Evolutionary conservation across 2,888 invertebrate species (phyloP), one percentile per base, ranked within the genome.

Genomic region (Crocallis elinguaria): DNA sequence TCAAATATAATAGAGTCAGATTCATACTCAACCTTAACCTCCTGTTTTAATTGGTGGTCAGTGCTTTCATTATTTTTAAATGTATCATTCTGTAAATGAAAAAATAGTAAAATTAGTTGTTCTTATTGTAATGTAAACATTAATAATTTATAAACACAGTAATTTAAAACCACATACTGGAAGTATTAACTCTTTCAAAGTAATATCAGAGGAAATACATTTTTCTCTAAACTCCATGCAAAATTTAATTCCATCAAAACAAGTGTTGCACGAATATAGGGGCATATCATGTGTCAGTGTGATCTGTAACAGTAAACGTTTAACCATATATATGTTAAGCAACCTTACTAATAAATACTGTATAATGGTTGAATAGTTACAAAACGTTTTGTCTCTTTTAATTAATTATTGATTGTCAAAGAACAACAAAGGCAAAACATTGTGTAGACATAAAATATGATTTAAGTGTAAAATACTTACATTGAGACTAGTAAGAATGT

Each of bases 401-500:
- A n/a, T n/a, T n/a, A n/a, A n/a, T n/a, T n/a, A n/a, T n/a, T n/a
- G n/a, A n/a, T n/a, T n/a, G n/a, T n/a, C n/a, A n/a, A n/a, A n/a
- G n/a, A n/a, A n/a, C n/a, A n/a, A n/a, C n/a, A n/a, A n/a, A n/a
- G n/a, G n/a, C n/a, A n/a, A n/a, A n/a, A n/a, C n/a, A n/a, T n/a
- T n/a, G n/a, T n/a, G n/a, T n/a, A n/a, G n/a, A n/a, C n/a, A n/a
- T n/a, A n/a, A n/a, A n/a, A n/a, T n/a, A n/a, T n/a, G n/a, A n/a
- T n/a, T n/a, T n/a, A n/a, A n/a, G n/a, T n/a, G n/a, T n/a, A n/a
- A n/a, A n/a, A n/a, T n/a, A 23, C 79, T 79, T 70, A 87, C 87
- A 54, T 75, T 68, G 30, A 88, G 63, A 66, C 73, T 73, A n/a
- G 87, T 87, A 7, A 88, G 63, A 37, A 79, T 57, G 58, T 85